Evolutionary conservation across 2,113 vertebrate genomes (phyloP).

Genomic region (Cygnus atratus): DNA sequence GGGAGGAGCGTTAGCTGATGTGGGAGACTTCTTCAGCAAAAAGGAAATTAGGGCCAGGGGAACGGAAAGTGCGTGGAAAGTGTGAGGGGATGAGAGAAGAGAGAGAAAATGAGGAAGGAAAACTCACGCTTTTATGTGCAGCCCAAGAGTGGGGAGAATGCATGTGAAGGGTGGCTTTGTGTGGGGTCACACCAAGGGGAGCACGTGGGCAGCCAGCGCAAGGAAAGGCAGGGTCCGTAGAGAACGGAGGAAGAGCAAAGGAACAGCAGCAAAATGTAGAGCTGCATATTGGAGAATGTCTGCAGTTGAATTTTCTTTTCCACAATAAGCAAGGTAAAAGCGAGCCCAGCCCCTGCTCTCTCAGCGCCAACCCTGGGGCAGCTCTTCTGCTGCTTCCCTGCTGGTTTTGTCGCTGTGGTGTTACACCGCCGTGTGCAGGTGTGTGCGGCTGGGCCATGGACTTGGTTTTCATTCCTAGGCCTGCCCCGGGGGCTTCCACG

Average conservation of each 20-base stretch:
- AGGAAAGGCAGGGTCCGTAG: neutral
- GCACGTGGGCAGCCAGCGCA: neutral
- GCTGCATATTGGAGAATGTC: neutral
- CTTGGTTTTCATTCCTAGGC: neutral
- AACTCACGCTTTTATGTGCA: neutral
- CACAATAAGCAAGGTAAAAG: neutral
- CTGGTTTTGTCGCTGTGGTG: neutral
- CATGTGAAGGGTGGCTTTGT: neutral
- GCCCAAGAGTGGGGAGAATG: neutral
- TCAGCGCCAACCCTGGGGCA: neutral
- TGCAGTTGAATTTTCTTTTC: neutral
- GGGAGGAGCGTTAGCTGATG: neutral
- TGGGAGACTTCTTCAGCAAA: neutral
- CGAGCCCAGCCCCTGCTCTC: neutral
- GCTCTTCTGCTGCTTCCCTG: neutral
- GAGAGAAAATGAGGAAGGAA: neutral
- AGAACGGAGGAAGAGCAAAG: neutral
- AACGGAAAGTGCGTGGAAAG: neutral
- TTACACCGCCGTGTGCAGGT: neutral
- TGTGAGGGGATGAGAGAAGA: neutral
- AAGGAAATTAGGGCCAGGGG: neutral
- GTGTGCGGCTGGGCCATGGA: neutral
- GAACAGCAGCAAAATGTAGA: neutral
- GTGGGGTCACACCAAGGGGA: neutral
- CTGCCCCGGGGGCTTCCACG: accelerated